Base-by-base conservation (phyloP, 2,797 vertebrate species). In the Rhinichthys osculus region DNA sequence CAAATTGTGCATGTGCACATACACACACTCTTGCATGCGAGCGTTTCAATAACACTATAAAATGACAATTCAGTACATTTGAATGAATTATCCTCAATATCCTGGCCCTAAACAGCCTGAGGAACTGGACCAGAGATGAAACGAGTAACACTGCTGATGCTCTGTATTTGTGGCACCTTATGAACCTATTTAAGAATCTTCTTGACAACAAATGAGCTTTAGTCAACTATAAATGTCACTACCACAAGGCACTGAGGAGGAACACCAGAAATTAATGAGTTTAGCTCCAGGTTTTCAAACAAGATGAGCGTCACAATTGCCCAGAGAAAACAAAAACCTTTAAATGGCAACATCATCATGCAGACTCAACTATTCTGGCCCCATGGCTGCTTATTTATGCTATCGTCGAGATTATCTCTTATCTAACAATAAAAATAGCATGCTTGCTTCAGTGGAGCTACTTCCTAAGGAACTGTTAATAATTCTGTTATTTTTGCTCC, bases 321-420 rank as follows among this genome's bases (percentile, higher is more conserved):
- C 85, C 44, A 62, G 33, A 86, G 69, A 71, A 38, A 54, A 83
- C 27, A 50, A 47, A 82, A 90, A 85, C 85, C 67, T 87, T 89
- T 89, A 90, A 90, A 89, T 85, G 81, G 54, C 81, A 88, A 86
- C 78, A 79, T 23, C 81, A 62, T 82, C 81, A 59, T 74, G 77
- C 38, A 70, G 21, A 73, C 80, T 87, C 38, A 78, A 44, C 17
- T 27, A 57, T 82, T 57, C n/a, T 80, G 82, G 83, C 86, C 64
- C 59, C 9, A 47, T 82, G 69, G 78, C 81, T 42, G 78, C 62
- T 50, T 64, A 69, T 87, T 69, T 79, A 71, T 72, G 42, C 17
- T 33, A 57, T 83, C 54, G 1, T 14, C 78, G 30, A 27, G 8
- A 57, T 81, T 52, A 70, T 84, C 78, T 67, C 62, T 78, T 70